These are phyloP conservation scores for Drosophila merina DNA, from an alignment of 2,888 invertebrate species.

Conservation along the genomic window DNA sequence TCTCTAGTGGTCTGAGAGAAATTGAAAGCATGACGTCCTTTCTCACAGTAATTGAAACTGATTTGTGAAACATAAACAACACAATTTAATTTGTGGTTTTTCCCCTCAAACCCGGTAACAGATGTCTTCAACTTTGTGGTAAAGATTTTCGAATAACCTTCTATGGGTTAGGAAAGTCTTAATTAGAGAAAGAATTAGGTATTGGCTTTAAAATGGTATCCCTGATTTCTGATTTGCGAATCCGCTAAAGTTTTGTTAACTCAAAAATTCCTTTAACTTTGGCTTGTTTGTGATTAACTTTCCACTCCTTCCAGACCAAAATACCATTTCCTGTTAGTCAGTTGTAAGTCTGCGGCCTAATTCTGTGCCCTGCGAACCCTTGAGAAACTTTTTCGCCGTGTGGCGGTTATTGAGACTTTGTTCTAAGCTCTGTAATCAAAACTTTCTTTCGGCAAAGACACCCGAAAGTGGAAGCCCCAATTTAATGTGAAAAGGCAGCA, in stretches of 20 bases:
- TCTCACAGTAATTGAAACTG: not conserved
- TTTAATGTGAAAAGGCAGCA: no score
- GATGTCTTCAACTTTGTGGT: constrained; percentile 3
- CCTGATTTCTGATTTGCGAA: constrained; percentile 7
- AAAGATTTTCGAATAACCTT: not conserved
- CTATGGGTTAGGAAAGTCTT: not conserved
- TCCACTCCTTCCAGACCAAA: not conserved
- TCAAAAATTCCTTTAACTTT: constrained; percentile 13
- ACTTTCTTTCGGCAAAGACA: constrained; percentile 1
- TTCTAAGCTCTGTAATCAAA: constrained; percentile 33
- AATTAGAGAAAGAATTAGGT: not conserved
- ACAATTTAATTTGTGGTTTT: constrained; percentile 11
- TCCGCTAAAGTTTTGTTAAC: constrained; percentile 5
- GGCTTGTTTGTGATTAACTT: constrained; percentile 6
- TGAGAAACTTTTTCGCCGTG: constrained; percentile 29
- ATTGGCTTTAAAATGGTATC: not conserved
- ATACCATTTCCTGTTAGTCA: constrained; percentile 13
- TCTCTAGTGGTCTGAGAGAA: not conserved
- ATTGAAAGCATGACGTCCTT: not conserved
- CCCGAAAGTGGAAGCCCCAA: not conserved
- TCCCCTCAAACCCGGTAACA: constrained; percentile 7
- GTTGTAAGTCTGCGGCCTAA: constrained; percentile 5
- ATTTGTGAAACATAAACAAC: not conserved
- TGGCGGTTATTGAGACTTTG: constrained; percentile 29
- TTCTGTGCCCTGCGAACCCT: constrained; percentile 5